These are phyloP conservation scores for Prinia subflava DNA, from an alignment of 2,113 vertebrate species.

Conservation along the genomic window DNA sequence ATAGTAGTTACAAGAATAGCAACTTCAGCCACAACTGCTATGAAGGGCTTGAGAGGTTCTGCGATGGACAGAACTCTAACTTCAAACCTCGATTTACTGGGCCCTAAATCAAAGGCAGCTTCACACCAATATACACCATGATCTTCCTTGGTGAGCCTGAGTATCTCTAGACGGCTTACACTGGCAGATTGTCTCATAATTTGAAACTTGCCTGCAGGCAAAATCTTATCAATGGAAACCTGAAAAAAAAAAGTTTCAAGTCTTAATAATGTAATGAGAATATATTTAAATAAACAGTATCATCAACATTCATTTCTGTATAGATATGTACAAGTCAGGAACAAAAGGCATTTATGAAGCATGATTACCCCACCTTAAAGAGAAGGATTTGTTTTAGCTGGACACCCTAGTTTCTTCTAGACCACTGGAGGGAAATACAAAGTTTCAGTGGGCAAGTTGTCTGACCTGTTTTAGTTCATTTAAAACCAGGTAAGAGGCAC, in stretches of 20 bases:
- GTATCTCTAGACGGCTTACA: slow-evolving; percentile 68
- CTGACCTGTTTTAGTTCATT: not conserved
- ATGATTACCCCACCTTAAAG: accelerated
- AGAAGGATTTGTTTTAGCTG: not conserved
- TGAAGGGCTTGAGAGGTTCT: slow-evolving; percentile 87
- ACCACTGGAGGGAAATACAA: accelerated
- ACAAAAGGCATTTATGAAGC: not conserved
- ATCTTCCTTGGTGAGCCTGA: slow-evolving; percentile 71
- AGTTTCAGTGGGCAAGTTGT: not conserved
- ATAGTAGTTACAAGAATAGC: slow-evolving; percentile 74
- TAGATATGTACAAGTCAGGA: not conserved
- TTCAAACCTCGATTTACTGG: slow-evolving; percentile 22
- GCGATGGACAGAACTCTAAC: slow-evolving; percentile 78
- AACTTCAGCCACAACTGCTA: slow-evolving; percentile 80
- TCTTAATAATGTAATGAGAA: not conserved
- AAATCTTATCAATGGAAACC: slow-evolving; percentile 23
- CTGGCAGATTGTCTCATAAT: not conserved
- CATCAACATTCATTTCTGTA: not conserved
- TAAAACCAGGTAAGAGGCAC: not conserved
- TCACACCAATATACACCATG: slow-evolving; percentile 78
- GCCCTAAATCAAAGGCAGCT: slow-evolving; percentile 72
- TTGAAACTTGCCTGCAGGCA: slow-evolving; percentile 11
- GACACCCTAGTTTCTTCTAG: not conserved
- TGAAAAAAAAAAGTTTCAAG: slow-evolving; percentile 35
- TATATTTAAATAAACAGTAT: not conserved